A percentile compares a stretch with the other conserved stretches of the same genome.
These are phyloP conservation scores for Heteromormyrus szaboi DNA, from an alignment of 2,797 vertebrate species.

Conservation along the genomic window DNA sequence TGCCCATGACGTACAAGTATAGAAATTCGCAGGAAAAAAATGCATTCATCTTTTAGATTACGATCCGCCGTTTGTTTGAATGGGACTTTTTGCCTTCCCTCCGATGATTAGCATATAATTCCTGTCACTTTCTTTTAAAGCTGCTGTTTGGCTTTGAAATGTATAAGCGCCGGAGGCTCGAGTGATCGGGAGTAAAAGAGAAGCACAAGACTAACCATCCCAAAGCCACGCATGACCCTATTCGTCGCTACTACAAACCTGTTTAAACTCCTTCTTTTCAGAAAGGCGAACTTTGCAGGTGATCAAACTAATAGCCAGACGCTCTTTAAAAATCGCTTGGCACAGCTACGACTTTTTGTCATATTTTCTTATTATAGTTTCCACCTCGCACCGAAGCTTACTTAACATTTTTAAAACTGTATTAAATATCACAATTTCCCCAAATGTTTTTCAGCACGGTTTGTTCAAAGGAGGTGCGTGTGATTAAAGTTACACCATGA, in stretches of 20 bases:
- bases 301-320: background rate
- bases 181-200: background rate
- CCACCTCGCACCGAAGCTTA: background rate
- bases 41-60: background rate
- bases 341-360: background rate
- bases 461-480: background rate
- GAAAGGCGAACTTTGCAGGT: background rate
- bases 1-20: background rate
- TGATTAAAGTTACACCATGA: background rate
- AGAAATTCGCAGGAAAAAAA: background rate
- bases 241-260: background rate
- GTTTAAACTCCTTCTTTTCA: background rate
- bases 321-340: background rate
- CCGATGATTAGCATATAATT: background rate
- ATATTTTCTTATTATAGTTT: background rate
- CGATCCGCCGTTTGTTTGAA: background rate
- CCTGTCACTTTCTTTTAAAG: background rate
- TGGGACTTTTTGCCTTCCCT: background rate
- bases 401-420: background rate
- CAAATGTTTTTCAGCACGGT: background rate
- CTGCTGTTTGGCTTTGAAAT: background rate
- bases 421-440: background rate
- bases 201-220: background rate
- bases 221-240: background rate
- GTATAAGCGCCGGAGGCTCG: background rate